Conservation (phyloP, 2,113 vertebrate species). For the Oryzias celebensis region DNA sequence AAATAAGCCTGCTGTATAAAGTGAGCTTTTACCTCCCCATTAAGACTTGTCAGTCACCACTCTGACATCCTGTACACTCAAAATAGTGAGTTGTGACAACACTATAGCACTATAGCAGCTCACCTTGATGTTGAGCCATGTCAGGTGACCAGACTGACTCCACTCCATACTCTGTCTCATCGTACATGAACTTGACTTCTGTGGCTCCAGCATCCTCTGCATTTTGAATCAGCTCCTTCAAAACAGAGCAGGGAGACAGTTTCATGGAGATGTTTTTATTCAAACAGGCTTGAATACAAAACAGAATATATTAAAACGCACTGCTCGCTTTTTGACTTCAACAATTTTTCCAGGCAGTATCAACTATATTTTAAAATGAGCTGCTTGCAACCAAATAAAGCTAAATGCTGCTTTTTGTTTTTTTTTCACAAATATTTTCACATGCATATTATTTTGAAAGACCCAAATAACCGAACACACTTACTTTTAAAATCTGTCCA, state of each 20-base stretch:
- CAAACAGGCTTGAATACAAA: slow-evolving; percentile 10
- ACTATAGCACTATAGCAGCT: slow-evolving; percentile 16
- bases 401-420: slow-evolving; percentile 15
- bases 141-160: slow-evolving; percentile 93
- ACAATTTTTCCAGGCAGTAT: background rate
- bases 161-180: slow-evolving; percentile 93
- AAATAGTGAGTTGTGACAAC: too few species aligned
- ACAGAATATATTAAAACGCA: slow-evolving; percentile 9
- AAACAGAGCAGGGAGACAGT: slow-evolving; percentile 13
- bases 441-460: too few species aligned
- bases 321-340: background rate
- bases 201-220: slow-evolving; percentile 97
- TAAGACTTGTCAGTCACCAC: background rate
- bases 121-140: slow-evolving; percentile 95
- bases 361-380: slow-evolving; percentile 11
- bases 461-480: background rate
- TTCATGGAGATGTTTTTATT: slow-evolving; percentile 13
- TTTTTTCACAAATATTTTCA: background rate
- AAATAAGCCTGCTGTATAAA: too few species aligned
- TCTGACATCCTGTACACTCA: background rate
- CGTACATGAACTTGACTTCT: slow-evolving; percentile 93
- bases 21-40: too few species aligned
- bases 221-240: slow-evolving; percentile 97
- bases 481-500: slow-evolving; percentile 98
- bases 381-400: slow-evolving; percentile 12